These are phyloP conservation scores for Drosophila limbata DNA, from an alignment of 2,888 invertebrate species.

Conservation along the genomic window DNA sequence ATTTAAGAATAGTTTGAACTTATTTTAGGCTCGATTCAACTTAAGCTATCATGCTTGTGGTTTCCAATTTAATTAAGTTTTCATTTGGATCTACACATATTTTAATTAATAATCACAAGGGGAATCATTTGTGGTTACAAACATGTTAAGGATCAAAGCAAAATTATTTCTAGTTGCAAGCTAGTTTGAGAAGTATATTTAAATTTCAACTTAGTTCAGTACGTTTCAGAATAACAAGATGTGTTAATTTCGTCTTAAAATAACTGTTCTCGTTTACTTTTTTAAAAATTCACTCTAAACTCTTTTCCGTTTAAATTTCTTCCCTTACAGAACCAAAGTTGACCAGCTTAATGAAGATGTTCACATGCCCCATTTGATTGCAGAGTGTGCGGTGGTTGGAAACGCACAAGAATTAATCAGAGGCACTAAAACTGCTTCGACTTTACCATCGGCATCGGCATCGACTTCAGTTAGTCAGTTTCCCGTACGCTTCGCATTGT, in stretches of 20 bases:
- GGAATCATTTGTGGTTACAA: too few species aligned
- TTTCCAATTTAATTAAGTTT: background rate
- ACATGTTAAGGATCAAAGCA: too few species aligned
- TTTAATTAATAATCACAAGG: too few species aligned
- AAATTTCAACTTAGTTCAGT: background rate
- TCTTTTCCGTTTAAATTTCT: background rate
- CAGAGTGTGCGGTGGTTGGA: conserved; percentile 46
- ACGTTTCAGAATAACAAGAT: background rate
- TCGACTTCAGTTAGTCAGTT: conserved; percentile 34
- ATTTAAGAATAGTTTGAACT: background rate
- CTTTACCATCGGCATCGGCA: conserved; percentile 30
- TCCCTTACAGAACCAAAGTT: background rate
- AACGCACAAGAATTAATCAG: conserved; percentile 65
- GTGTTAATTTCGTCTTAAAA: background rate
- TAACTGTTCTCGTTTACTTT: background rate
- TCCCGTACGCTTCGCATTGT: conserved; percentile 35
- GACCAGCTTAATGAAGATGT: conserved; percentile 5
- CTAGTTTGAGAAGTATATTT: too few species aligned
- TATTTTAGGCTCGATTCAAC: too few species aligned
- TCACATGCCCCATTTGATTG: conserved; percentile 3
- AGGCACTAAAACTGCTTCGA: conserved; percentile 38
- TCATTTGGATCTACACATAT: too few species aligned
- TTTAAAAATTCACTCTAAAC: background rate
- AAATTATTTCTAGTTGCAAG: too few species aligned
- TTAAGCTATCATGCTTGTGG: background rate